Conservation (phyloP, 2,797 vertebrate species). For the Coendou prehensilis region DNA sequence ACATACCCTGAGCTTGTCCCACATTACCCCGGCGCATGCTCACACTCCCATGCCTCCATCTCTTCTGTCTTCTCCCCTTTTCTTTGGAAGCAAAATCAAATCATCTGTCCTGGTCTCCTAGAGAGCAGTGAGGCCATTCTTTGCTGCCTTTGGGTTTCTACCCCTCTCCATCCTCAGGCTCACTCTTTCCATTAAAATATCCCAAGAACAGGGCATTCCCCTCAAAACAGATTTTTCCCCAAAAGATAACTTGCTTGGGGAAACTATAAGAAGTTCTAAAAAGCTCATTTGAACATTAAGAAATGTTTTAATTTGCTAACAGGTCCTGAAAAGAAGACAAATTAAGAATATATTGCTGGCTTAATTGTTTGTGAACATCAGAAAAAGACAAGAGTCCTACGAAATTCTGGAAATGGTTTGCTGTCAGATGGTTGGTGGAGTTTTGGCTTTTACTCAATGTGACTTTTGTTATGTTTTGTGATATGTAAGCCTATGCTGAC, state of each 20-base stretch:
- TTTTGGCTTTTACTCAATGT: conserved; percentile 9
- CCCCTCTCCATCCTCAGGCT: accelerated
- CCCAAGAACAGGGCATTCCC: background rate
- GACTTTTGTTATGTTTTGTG: background rate
- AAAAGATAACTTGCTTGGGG: background rate
- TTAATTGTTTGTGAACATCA: background rate
- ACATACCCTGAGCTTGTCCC: too few species aligned
- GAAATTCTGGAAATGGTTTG: background rate
- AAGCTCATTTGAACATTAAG: conserved; percentile 13
- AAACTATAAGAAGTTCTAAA: background rate
- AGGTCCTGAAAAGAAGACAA: background rate
- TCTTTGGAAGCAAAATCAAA: background rate
- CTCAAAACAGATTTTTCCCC: background rate
- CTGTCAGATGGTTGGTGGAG: background rate
- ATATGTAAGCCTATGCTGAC: background rate
- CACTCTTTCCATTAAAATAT: background rate
- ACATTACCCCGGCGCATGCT: background rate
- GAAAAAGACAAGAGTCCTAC: background rate
- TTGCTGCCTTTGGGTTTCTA: background rate
- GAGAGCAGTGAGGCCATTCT: background rate
- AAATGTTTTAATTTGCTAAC: background rate
- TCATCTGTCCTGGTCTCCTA: background rate
- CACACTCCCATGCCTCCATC: accelerated
- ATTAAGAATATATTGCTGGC: background rate
- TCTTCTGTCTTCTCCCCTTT: background rate